Base-by-base conservation (phyloP, 2,797 vertebrate genomes). In the Labeo calbasu region DNA sequence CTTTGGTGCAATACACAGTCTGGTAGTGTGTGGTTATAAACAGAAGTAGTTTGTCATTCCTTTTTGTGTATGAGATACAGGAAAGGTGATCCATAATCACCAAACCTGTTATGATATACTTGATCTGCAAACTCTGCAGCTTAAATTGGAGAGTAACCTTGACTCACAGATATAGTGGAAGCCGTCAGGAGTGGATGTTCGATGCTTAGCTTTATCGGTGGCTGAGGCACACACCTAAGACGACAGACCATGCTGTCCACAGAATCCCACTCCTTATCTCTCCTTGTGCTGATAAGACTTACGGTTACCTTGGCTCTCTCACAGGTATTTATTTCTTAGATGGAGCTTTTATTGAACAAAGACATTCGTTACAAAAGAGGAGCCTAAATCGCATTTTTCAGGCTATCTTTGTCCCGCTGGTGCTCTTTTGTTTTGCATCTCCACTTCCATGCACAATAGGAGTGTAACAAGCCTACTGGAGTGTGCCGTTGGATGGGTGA, bases 281-380 rank as follows among this genome's bases (percentile, higher is more conserved):
- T 79, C 51, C 8, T 57, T 15, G 32, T 68, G 68, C 50, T 77
- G 84, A 90, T 87, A 88, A 88, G 76, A 57, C 81, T 46, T 68
- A 32, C 28, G 2, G 75, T 85, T 85, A 85, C 66, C 85, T 51
- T 85, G 61, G 87, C 82, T 89, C 77, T 83, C 85, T 79, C 75
- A 63, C 9, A 50, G 61, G 77, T 82, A 85, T 86, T 86, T 61
- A 84, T 13, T 17, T n/a, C 63, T 61, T 82, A 65, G 2, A 85
- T 28, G 46, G 81, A 82, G 77, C 77, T 70, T 78, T 86, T 71
- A 71, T 85, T 71, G 72, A 88, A 92, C 63, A 91, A 89, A 92
- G 75, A 77, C 72, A 77, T 84, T 75, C 1, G 75, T 86, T 68
- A 73, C 70, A 66, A 84, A 79, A 85, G 83, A 78, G 87, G 12